A percentile compares a stretch with the other conserved stretches of the same genome.
Conservation (phyloP, 2,888 invertebrate genomes). For the Polyploca ridens region DNA sequence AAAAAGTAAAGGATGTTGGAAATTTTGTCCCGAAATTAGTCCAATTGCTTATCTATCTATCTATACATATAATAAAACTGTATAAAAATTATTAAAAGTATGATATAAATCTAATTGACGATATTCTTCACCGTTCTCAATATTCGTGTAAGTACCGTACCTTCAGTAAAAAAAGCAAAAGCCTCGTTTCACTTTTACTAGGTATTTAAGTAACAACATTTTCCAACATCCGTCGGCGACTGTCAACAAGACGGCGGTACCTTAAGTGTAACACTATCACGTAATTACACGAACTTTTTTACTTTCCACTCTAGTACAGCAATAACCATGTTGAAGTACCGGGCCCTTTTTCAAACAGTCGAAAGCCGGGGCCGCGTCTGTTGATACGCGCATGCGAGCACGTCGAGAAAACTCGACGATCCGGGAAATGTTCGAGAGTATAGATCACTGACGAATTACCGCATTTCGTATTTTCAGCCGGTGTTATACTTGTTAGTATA, state of each 20-base stretch:
- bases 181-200: background rate
- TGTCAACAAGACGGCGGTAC: slow-evolving; percentile 11
- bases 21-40: too few species aligned
- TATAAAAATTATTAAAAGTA: too few species aligned
- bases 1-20: too few species aligned
- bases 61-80: too few species aligned
- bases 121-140: too few species aligned
- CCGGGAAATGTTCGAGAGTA: slow-evolving; percentile 18
- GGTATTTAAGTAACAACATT: background rate
- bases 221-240: background rate
- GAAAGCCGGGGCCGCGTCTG: slow-evolving; percentile 42
- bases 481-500: background rate
- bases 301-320: slow-evolving; percentile 56
- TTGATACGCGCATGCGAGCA: slow-evolving; percentile 32
- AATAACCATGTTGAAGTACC: slow-evolving; percentile 40
- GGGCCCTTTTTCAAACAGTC: slow-evolving; percentile 72
- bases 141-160: too few species aligned
- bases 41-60: too few species aligned
- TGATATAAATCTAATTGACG: too few species aligned
- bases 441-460: background rate
- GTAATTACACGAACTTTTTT: slow-evolving; percentile 61
- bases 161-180: background rate
- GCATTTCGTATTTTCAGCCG: background rate
- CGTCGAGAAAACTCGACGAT: slow-evolving; percentile 36
- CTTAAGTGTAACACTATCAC: slow-evolving; percentile 38